Conservation (phyloP, 2,113 vertebrate genomes). For the Polypterus bichir region DNA sequence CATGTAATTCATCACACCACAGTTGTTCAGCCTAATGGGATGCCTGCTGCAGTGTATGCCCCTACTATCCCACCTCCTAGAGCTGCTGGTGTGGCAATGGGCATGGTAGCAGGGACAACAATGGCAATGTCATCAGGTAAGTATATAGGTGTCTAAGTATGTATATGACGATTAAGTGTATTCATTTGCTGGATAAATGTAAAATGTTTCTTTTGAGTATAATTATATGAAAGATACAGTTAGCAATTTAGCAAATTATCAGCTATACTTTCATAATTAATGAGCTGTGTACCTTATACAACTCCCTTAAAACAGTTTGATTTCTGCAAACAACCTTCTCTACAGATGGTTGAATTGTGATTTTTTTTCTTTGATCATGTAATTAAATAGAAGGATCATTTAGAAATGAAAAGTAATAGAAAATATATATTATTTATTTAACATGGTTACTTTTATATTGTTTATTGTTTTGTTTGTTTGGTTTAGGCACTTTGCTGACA, state of each 20-base stretch:
- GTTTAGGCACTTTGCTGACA: conserved; percentile 74
- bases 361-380: no score
- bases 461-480: neutral
- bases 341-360: no score
- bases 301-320: no score
- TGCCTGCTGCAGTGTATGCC: conserved; percentile 89
- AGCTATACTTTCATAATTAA: no score
- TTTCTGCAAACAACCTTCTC: no score
- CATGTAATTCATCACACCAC: conserved; percentile 98
- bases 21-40: conserved; percentile 95
- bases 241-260: no score
- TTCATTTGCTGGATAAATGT: no score
- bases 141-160: conserved; percentile 7
- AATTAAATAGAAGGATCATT: no score
- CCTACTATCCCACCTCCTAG: conserved; percentile 63
- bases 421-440: neutral
- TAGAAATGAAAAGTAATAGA: no score
- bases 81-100: conserved; percentile 79
- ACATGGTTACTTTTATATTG: neutral
- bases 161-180: neutral
- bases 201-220: no score
- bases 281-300: no score
- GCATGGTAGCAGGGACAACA: conserved; percentile 93
- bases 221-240: no score
- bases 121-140: conserved; percentile 98